A percentile compares a stretch with the other conserved stretches of the same genome.
Conservation (phyloP, 1,140 invertebrate genomes). For the Drosophila oshimai region DNA sequence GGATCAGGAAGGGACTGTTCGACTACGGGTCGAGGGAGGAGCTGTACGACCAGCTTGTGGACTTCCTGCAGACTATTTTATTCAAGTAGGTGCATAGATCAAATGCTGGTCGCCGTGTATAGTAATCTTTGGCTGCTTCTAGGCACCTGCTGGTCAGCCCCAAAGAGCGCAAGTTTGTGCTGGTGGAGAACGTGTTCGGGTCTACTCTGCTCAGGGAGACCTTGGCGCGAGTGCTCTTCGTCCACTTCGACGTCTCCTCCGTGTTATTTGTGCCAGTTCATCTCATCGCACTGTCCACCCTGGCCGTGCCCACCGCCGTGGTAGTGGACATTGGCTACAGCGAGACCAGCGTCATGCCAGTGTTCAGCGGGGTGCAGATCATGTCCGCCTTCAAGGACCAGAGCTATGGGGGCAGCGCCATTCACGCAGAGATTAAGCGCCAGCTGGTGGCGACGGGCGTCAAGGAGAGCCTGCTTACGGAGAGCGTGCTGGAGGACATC, state of each 20-base stretch:
- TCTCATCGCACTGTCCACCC: constrained; percentile 89
- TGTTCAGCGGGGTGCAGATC: constrained; percentile 93
- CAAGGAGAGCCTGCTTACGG: constrained; percentile 83
- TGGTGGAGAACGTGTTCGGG: constrained; percentile 94
- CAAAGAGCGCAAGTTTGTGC: constrained; percentile 94
- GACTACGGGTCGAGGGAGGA: constrained; percentile 89
- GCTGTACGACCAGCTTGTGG: constrained; percentile 92
- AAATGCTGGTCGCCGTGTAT: constrained; percentile 15
- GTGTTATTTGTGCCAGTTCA: constrained; percentile 90
- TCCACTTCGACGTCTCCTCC: constrained; percentile 93
- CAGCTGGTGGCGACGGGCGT: constrained; percentile 82
- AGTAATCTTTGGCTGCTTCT: constrained; percentile 4
- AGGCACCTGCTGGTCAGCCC: constrained; percentile 95
- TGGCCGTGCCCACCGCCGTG: constrained; percentile 90
- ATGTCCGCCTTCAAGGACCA: constrained; percentile 91
- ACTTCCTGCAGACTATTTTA: constrained; percentile 94
- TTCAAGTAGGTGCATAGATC: constrained; percentile 88
- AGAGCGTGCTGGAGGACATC: constrained; percentile 87
- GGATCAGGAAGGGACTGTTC: constrained; percentile 87
- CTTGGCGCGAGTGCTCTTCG: constrained; percentile 94
- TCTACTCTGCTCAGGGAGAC: constrained; percentile 92
- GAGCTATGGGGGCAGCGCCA: constrained; percentile 87
- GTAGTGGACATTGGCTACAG: constrained; percentile 94
- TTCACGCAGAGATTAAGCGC: constrained; percentile 85
- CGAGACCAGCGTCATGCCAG: constrained; percentile 91